Percentiles rank a stretch among this genome's conserved stretches.
Evolutionary conservation across 2,113 vertebrate genomes (phyloP).

Genomic region (Parus major): DNA sequence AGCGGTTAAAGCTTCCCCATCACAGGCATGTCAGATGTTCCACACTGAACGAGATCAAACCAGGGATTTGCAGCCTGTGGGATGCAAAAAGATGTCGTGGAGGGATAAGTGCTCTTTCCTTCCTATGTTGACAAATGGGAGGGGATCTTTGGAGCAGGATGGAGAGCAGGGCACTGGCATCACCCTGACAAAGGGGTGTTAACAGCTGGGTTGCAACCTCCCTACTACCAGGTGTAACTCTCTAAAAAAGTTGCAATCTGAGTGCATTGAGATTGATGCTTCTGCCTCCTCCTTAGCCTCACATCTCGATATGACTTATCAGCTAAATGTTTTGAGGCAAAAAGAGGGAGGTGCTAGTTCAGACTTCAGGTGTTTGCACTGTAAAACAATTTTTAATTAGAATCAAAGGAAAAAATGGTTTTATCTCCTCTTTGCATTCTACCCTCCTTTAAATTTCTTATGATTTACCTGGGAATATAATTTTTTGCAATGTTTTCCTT

Average conservation of each 20-base stretch:
- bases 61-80: constrained; percentile 59
- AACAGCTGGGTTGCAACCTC: not conserved
- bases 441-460: not conserved
- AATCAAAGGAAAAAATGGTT: fast-evolving
- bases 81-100: constrained; percentile 25
- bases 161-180: not conserved
- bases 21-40: constrained; percentile 55
- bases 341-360: not conserved
- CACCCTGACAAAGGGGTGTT: not conserved
- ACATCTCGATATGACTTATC: not conserved
- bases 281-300: not conserved
- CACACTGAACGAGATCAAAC: constrained; percentile 46
- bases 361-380: not conserved
- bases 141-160: not conserved
- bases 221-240: not conserved
- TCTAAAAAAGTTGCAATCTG: not conserved
- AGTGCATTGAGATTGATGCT: not conserved
- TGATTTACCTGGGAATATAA: not conserved
- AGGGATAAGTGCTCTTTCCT: not conserved
- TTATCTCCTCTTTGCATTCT: not conserved
- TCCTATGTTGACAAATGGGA: not conserved
- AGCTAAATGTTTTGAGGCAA: not conserved
- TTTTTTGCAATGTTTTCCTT: not conserved
- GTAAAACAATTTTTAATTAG: not conserved
- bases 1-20: constrained; percentile 28